Conservation (phyloP, 1,140 invertebrate species). For the Lysiphlebus fabarum region DNA sequence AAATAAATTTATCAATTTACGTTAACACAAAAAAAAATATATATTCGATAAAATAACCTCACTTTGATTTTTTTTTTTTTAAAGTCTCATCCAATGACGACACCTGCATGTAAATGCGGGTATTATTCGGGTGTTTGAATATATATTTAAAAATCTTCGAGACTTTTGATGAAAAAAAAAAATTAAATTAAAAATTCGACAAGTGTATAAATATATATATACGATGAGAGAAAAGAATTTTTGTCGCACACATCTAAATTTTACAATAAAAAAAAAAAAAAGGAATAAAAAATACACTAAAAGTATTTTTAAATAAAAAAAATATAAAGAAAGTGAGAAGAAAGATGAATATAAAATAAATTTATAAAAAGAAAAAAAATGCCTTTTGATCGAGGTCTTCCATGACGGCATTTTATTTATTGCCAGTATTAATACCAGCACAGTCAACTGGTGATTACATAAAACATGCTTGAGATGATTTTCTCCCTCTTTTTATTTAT, state of each 20-base stretch:
- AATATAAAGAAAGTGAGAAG: conserved; percentile 11
- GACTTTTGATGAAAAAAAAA: neutral
- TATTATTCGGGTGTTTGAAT: conserved; percentile 40
- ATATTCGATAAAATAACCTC: conserved; percentile 1
- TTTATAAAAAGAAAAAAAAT: conserved; percentile 19
- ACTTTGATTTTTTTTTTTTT: too few species aligned
- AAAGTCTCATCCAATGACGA: conserved; percentile 34
- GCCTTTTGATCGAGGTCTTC: conserved; percentile 26
- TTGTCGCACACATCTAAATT: neutral
- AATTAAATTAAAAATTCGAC: neutral
- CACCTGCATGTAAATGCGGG: conserved; percentile 43
- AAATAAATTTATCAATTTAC: neutral
- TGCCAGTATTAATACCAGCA: conserved; percentile 43
- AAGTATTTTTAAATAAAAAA: conserved; percentile 3
- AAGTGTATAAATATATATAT: neutral
- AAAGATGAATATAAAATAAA: conserved; percentile 12
- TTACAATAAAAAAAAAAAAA: conserved; percentile 18
- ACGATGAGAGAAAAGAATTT: too few species aligned
- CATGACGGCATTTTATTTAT: conserved; percentile 42
- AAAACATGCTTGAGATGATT: conserved; percentile 36
- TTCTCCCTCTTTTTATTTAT: neutral
- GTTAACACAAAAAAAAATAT: conserved; percentile 5
- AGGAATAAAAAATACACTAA: conserved; percentile 12
- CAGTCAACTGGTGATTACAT: conserved; percentile 43
- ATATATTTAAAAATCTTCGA: conserved; percentile 33